These are phyloP conservation scores for Dolichopus griseipennis DNA, from an alignment of 2,888 invertebrate genomes.

Conservation along the genomic window DNA sequence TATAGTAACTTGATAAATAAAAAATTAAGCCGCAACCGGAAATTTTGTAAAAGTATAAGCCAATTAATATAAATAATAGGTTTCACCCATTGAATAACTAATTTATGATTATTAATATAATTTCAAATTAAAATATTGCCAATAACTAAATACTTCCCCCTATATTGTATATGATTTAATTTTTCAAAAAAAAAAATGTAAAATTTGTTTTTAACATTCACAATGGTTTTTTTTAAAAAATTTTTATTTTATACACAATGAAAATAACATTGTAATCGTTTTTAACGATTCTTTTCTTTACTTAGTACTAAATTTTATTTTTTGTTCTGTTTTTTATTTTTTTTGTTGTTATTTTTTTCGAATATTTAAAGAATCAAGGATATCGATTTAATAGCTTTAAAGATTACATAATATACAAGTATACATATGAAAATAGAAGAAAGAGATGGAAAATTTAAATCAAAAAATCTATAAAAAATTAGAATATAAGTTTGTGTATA, in stretches of 20 bases:
- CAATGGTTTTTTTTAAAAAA: background rate
- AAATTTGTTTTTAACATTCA: background rate
- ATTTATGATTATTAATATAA: no score
- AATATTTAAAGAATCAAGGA: background rate
- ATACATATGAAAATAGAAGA: background rate
- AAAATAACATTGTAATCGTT: conserved; percentile 6
- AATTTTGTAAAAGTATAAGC: no score
- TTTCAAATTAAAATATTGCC: no score
- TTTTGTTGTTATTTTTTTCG: background rate
- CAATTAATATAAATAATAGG: no score
- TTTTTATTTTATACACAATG: background rate
- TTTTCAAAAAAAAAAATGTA: no score
- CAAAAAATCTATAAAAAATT: background rate
- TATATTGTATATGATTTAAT: no score
- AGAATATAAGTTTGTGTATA: no score
- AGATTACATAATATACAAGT: background rate
- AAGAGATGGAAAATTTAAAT: background rate
- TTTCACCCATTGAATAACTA: no score
- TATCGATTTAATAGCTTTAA: conserved; percentile 3
- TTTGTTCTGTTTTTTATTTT: background rate
- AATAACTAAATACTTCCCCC: no score
- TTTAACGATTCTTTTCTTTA: conserved; percentile 1
- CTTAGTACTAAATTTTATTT: background rate
- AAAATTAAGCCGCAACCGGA: no score
- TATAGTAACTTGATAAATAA: no score